Evolutionary conservation across 2,888 invertebrate genomes (phyloP), one percentile per base, ranked within the genome.

Genomic region (Allophyes oxyacanthae): DNA sequence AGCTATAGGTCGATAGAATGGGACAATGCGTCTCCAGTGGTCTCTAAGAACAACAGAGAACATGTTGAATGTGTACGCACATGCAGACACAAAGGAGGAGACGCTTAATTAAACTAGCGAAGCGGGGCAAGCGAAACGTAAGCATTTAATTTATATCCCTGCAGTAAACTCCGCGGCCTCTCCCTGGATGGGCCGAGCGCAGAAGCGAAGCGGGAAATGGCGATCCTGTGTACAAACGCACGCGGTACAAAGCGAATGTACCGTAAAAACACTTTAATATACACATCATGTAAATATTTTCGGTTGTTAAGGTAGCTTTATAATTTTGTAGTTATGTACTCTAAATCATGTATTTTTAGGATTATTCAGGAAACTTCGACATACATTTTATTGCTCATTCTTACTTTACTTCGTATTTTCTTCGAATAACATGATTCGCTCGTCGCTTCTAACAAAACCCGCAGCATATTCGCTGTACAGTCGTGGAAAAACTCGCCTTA

Each of bases 81-180:
- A 89, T 90, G 83, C 89, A 90, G 75, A 77, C 89, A 91, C 90
- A 91, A 91, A 89, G 88, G 87, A 87, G 85, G 74, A 85, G 89
- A 89, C 88, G 91, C 91, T 93, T 93, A 93, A 93, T 94, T 93
- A 94, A 93, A 92, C 92, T 91, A 91, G 91, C 89, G 84, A 82
- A 91, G 90, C 90, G 86, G 86, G 86, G 89, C 88, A 83, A 84
- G 90, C 90, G 88, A 92, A 92, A 92, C 91, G 93, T 91, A 93
- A 92, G 93, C 93, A 91, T 92, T 92, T 91, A 93, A 92, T 93
- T 92, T 93, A 93, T 92, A 92, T 89, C 88, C 89, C 91, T 91
- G 93, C 93, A 92, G 92, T 92, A 92, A 89, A 92, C 88, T 91
- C 88, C 90, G 89, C 92, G 90, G 85, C 87, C 84, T 87, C 85